Base-by-base conservation (phyloP, 23 tunicate genomes). In the Trididemnum clinides region DNA sequence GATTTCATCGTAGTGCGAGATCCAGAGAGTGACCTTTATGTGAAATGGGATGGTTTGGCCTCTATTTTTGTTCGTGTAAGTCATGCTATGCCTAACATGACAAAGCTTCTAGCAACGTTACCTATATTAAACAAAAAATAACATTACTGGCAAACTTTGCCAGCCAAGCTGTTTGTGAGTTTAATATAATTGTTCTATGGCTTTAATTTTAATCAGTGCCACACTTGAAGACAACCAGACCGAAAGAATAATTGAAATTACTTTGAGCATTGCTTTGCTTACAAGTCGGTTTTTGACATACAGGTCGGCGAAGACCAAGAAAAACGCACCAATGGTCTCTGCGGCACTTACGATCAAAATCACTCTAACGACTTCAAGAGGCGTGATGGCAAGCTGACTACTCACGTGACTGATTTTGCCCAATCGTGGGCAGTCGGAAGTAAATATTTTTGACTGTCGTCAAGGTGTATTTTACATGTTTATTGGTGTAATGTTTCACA, bases 1-100 rank as follows among this genome's bases (percentile, higher is more conserved):
- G 99, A 97, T 50, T 97, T 92, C 66, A 88, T 97, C 57, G 95
- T 97, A 23, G 93, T 97, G 23, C 84, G 98, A 70, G 98, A 94
- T 36, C 98, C 98, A 27, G 93, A 94, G 39, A 94, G 88, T 36
- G 98, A 94, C 18, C 92, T 94, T 57, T 94, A 94, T 35, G 86
- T 94, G 15, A 94, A 94, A 39, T 94, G 98, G 98, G 98, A 94
- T 76, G 98, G 98, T 2, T 54, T 88, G 33, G 98, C 91, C 54
- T 92, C 98, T 0, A 75, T 94, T 50, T 94, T 90, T 39, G 80
- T 94, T 39, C 54, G 98, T 44, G 98, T 94, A 73, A 63, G 57
- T 38, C 21, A 20, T 22, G 15, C 15, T 44, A 28, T 66, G 30
- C 84, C 20, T 7, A 37, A 76, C 82, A 10, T 23, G 26, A 2